Evolutionary conservation across 2,888 invertebrate genomes (phyloP).

Genomic region (Tiphia femorata): DNA sequence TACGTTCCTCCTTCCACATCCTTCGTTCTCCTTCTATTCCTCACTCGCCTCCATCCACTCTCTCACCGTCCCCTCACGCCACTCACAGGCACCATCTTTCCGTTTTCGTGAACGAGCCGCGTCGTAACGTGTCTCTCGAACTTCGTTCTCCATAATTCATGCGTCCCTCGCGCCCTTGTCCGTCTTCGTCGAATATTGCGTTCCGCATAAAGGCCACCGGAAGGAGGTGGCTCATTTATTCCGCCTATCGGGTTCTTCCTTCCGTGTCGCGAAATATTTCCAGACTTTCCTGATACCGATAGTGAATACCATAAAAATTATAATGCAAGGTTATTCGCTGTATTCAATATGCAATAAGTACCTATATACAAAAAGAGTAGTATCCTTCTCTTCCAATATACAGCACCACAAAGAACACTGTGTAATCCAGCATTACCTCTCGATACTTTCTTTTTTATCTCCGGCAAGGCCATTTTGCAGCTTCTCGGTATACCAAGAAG

Average conservation of each 20-base stretch:
- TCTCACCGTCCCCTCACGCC: no score
- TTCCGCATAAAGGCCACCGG: not conserved
- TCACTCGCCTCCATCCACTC: not conserved
- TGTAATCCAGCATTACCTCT: not conserved
- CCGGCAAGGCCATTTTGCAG: not conserved
- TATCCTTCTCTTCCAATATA: no score
- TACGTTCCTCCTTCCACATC: not conserved
- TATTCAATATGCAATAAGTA: no score
- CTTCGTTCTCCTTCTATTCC: not conserved
- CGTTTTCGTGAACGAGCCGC: no score
- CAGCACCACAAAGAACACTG: no score
- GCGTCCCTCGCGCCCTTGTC: conserved; percentile 2
- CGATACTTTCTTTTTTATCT: not conserved
- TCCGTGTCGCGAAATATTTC: not conserved
- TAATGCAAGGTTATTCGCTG: no score
- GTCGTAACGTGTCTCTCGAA: conserved; percentile 11
- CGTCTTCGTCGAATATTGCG: not conserved
- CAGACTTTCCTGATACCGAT: no score
- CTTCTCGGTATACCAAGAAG: no score
- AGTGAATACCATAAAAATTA: no score
- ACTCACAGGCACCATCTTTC: no score
- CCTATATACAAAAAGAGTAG: no score
- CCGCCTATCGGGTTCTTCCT: not conserved
- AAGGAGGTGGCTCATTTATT: not conserved
- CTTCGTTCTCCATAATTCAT: conserved; percentile 22